phyloP scores from a whole-genome alignment of 2,113 vertebrate genomes.

The Microcebus tavaratra region DNA sequence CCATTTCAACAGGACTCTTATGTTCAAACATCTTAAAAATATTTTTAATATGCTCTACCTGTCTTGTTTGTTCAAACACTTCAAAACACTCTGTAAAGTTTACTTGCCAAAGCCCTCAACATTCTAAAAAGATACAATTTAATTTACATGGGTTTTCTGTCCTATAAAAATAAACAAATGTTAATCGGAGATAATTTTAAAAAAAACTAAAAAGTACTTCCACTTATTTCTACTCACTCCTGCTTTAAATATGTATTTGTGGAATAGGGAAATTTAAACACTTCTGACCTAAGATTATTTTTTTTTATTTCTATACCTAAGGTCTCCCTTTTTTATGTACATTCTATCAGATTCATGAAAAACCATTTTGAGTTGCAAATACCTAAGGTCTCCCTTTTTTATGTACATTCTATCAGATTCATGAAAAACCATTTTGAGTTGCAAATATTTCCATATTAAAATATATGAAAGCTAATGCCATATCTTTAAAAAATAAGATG shows the following conservation, averaged over 20 bases:
- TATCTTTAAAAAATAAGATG: conserved; percentile 33
- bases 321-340: not conserved
- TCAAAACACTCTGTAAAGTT: conserved; percentile 42
- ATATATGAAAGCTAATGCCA: not conserved
- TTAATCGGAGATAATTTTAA: not conserved
- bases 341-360: conserved; percentile 27
- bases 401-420: not conserved
- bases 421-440: conserved; percentile 41
- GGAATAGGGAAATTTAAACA: not conserved
- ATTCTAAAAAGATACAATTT: not conserved
- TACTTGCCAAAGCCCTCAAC: not conserved
- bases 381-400: not conserved
- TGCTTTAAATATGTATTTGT: conserved; percentile 21
- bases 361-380: conserved; percentile 44
- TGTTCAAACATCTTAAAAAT: not conserved
- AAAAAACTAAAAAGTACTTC: not conserved
- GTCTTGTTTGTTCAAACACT: not conserved
- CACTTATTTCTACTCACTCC: not conserved
- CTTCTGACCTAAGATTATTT: not conserved
- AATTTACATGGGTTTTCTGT: not conserved
- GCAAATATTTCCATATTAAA: conserved; percentile 10
- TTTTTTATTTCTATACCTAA: conserved; percentile 5
- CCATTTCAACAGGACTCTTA: not conserved
- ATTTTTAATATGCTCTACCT: not conserved
- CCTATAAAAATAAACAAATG: conserved; percentile 13